These are phyloP conservation scores for Phengaris alcon DNA, from an alignment of 2,888 invertebrate genomes.

Conservation along the genomic window DNA sequence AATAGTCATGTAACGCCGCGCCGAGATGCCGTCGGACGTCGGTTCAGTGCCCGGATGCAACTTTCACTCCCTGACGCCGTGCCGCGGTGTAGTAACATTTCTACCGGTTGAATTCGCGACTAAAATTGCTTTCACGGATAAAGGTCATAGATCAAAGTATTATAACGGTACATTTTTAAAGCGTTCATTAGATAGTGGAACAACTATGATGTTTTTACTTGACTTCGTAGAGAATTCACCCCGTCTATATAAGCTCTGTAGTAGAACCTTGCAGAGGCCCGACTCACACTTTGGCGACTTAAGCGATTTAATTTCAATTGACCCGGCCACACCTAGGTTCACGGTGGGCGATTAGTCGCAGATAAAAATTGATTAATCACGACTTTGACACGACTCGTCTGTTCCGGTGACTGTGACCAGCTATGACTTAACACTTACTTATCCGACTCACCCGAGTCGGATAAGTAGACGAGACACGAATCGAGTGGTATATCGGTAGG, in stretches of 20 bases:
- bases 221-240: no score
- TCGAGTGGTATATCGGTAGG: no score
- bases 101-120: constrained; percentile 19
- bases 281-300: background rate
- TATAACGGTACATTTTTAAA: background rate
- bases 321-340: constrained; percentile 8
- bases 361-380: constrained; percentile 12
- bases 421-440: background rate
- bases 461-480: no score
- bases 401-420: background rate
- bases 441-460: no score
- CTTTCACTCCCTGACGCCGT: constrained; percentile 58
- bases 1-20: constrained; percentile 31
- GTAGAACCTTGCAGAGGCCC: background rate
- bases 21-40: constrained; percentile 60
- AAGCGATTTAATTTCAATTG: background rate
- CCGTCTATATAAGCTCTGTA: no score
- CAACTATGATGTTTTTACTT: no score
- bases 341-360: background rate
- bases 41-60: constrained; percentile 59
- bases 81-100: constrained; percentile 30
- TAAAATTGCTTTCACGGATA: constrained; percentile 11
- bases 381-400: background rate
- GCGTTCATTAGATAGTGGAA: no score
- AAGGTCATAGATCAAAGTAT: constrained; percentile 18